These are phyloP conservation scores for Acanthochromis polyacanthus DNA, from an alignment of 2,113 vertebrate genomes.

Conservation along the genomic window DNA sequence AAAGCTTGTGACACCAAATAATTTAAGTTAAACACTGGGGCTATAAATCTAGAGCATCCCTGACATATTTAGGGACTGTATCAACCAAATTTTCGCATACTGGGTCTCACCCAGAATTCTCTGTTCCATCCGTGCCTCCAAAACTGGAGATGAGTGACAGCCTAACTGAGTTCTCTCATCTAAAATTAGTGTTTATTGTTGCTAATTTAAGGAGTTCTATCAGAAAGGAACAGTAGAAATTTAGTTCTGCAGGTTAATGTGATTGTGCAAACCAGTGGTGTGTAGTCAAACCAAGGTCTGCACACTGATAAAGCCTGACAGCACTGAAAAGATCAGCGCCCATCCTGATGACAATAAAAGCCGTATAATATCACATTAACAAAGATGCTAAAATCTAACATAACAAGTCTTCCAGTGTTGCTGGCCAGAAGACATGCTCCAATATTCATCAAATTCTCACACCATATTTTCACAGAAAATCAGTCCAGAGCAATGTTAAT, in stretches of 20 bases:
- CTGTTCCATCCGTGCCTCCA: background rate
- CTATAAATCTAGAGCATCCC: background rate
- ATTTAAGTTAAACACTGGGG: background rate
- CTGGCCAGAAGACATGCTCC: background rate
- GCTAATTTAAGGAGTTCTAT: background rate
- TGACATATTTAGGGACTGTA: background rate
- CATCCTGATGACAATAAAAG: background rate
- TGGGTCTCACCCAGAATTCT: background rate
- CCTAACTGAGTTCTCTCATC: background rate
- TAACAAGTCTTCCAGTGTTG: background rate
- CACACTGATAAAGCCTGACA: background rate
- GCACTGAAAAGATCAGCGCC: background rate
- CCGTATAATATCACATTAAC: background rate
- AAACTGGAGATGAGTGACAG: background rate
- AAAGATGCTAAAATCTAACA: background rate
- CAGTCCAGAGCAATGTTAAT: background rate
- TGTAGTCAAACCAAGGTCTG: background rate
- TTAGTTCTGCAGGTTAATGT: background rate
- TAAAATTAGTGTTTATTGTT: background rate
- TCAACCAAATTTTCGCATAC: background rate
- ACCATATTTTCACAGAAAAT: background rate
- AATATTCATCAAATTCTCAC: background rate
- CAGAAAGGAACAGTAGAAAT: background rate
- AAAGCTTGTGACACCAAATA: background rate
- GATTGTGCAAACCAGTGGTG: background rate